A percentile compares a stretch with the other conserved stretches of the same genome.
Conservation (phyloP, 2,888 invertebrate genomes). For the Meiosimyza platycephala region DNA sequence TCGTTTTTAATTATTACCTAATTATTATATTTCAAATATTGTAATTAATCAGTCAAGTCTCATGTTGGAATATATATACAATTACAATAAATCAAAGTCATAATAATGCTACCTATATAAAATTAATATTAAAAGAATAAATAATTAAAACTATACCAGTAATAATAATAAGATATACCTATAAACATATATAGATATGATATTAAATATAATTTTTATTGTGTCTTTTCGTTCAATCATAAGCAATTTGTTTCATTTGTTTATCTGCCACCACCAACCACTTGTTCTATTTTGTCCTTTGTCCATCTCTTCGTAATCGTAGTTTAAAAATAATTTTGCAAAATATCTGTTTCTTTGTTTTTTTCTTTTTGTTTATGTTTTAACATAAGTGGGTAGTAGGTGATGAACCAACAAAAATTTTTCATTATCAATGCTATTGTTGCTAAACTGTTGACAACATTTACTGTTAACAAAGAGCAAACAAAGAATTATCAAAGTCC, state of each 20-base stretch:
- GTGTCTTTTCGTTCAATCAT: conserved; percentile 62
- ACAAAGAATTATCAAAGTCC: too few relatives aligned
- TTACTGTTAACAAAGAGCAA: too few relatives aligned
- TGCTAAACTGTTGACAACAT: too few relatives aligned
- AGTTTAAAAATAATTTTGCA: not conserved
- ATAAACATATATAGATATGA: conserved; percentile 38
- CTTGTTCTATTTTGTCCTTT: too few relatives aligned
- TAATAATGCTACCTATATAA: conserved; percentile 40
- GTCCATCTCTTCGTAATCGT: too few relatives aligned
- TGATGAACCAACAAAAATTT: not conserved
- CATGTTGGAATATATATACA: conserved; percentile 56
- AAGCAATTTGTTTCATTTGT: conserved; percentile 45
- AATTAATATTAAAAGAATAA: conserved; percentile 41
- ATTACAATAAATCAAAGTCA: conserved; percentile 46
- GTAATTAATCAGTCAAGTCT: conserved; percentile 47
- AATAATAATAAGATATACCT: conserved; percentile 48
- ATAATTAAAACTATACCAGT: conserved; percentile 43
- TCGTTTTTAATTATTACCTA: conserved; percentile 47
- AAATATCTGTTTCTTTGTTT: not conserved
- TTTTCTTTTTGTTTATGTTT: not conserved
- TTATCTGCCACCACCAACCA: conserved; percentile 1
- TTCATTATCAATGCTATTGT: not conserved
- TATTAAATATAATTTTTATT: conserved; percentile 59
- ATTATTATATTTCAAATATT: conserved; percentile 30
- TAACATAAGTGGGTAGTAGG: not conserved